These are phyloP conservation scores for Diadema setosum DNA, from an alignment of 35 echinoderm and acorn worm species.

Conservation along the genomic window DNA sequence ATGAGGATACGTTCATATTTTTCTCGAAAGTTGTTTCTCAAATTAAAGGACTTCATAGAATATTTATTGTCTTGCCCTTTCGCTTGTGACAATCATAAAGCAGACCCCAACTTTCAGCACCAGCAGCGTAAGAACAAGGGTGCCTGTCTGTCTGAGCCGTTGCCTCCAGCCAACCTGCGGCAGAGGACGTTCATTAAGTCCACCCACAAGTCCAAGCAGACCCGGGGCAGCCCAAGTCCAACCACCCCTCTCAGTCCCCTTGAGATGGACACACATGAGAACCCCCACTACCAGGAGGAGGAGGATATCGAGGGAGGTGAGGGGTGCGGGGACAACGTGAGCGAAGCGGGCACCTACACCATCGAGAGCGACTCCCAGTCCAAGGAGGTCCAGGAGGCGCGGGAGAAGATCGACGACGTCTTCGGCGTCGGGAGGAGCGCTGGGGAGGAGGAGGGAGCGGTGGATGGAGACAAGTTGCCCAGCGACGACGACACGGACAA, in stretches of 20 bases:
- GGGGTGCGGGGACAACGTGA: constrained; percentile 64
- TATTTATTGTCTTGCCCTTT: no score
- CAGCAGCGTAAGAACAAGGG: constrained; percentile 5
- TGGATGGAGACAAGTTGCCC: background rate
- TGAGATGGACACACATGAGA: background rate
- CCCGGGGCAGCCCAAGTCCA: background rate
- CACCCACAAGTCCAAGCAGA: background rate
- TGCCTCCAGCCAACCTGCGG: background rate
- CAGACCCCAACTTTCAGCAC: background rate
- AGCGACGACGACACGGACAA: constrained; percentile 85
- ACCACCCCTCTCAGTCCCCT: background rate
- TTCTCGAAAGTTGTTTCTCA: no score
- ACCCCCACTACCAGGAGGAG: constrained; percentile 3
- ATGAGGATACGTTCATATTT: no score
- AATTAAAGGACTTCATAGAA: no score
- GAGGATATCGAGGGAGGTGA: background rate
- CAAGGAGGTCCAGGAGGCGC: constrained; percentile 65
- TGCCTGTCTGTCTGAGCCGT: background rate
- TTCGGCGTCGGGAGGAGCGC: constrained; percentile 56
- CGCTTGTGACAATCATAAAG: background rate
- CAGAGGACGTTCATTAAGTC: background rate
- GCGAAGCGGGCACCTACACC: constrained; percentile 94
- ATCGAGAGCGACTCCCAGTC: constrained; percentile 88
- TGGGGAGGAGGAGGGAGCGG: constrained; percentile 24
- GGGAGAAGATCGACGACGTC: constrained; percentile 76